These are phyloP conservation scores for Hypotaenidia okinawae DNA, from an alignment of 2,797 vertebrate species.

Conservation along the genomic window DNA sequence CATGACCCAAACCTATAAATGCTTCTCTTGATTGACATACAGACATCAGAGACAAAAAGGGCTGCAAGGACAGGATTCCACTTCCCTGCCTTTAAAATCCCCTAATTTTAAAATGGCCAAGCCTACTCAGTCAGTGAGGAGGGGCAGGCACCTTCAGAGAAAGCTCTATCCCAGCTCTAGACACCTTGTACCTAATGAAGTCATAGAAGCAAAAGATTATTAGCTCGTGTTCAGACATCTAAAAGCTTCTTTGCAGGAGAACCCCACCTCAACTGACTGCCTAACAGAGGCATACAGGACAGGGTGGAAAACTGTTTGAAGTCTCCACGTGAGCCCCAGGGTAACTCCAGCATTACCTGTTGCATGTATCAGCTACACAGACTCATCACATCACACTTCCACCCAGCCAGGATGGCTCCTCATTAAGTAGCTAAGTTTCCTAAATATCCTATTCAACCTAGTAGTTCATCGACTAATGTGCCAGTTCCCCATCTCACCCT, in stretches of 20 bases:
- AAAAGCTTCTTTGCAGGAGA: not conserved
- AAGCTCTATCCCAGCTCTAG: not conserved
- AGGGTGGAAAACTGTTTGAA: constrained; percentile 46
- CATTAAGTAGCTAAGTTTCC: not conserved
- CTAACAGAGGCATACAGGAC: not conserved
- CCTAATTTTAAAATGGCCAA: not conserved
- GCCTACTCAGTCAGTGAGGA: not conserved
- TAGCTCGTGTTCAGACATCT: constrained; percentile 25
- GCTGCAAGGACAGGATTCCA: not conserved
- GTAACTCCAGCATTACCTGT: not conserved
- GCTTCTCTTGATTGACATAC: not conserved
- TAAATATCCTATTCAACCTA: not conserved
- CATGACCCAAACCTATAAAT: not conserved
- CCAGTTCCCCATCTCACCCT: not conserved
- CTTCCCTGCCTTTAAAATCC: not conserved
- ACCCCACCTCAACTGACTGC: constrained; percentile 46
- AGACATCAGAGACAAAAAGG: not conserved
- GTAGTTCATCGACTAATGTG: not conserved
- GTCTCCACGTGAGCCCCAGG: constrained; percentile 44
- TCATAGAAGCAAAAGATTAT: not conserved
- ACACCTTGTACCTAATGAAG: not conserved
- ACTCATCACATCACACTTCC: not conserved
- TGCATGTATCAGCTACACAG: constrained; percentile 24
- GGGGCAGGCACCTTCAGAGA: not conserved
- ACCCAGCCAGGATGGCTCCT: not conserved